Percentiles rank a stretch among this genome's conserved stretches.
Evolutionary conservation across 2,888 invertebrate genomes (phyloP).

Genomic region (Troides helena): DNA sequence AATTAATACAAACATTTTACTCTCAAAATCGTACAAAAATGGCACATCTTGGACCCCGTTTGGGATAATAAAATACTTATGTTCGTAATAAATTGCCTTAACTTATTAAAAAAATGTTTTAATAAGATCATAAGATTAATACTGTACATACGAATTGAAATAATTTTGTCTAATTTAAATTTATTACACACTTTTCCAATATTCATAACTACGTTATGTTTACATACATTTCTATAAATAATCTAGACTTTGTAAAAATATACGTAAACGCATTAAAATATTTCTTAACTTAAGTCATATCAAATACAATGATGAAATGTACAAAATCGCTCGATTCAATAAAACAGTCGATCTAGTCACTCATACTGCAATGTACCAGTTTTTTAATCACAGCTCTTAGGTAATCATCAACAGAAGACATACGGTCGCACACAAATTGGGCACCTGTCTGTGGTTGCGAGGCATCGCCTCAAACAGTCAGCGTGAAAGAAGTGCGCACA

Average conservation of each 20-base stretch:
- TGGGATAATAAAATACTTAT: conserved; percentile 23
- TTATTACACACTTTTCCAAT: neutral
- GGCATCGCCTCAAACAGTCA: conserved; percentile 86
- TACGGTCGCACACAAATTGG: conserved; percentile 88
- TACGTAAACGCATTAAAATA: conserved; percentile 3
- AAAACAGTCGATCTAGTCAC: neutral
- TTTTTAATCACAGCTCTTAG: conserved; percentile 10
- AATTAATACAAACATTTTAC: too few relatives aligned
- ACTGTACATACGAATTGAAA: neutral
- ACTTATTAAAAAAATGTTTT: conserved; percentile 21
- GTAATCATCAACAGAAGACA: conserved; percentile 68
- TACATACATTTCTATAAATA: too few relatives aligned
- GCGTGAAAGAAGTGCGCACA: conserved; percentile 91
- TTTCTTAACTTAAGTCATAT: conserved; percentile 25
- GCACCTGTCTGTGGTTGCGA: conserved; percentile 85
- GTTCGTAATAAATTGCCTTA: neutral
- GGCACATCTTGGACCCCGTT: conserved; percentile 22
- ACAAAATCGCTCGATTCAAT: conserved; percentile 8
- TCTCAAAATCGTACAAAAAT: conserved; percentile 26
- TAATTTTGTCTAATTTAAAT: neutral
- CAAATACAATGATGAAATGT: conserved; percentile 8
- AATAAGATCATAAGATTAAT: conserved; percentile 6
- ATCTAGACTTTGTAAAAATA: neutral
- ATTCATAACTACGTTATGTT: neutral
- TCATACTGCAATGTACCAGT: conserved; percentile 13